phyloP scores from a whole-genome alignment of 2,888 invertebrate species.

The Cerastis rubricosa region DNA sequence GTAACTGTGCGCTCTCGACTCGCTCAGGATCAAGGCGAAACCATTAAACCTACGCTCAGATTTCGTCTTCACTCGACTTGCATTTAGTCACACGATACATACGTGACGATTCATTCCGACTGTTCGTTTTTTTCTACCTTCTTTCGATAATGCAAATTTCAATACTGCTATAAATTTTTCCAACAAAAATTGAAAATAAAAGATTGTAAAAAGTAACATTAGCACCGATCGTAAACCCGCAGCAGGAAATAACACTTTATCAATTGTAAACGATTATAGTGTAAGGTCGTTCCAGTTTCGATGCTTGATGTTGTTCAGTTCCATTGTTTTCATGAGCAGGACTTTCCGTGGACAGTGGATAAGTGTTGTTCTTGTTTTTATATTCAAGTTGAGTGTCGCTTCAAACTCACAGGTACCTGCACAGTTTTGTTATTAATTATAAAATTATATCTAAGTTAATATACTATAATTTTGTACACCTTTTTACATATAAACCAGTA shows the following conservation, averaged over 20 bases:
- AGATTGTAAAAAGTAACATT: constrained; percentile 45
- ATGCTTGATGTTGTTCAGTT: constrained; percentile 62
- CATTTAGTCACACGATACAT: constrained; percentile 74
- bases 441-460: no score
- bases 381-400: constrained; percentile 48
- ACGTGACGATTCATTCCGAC: constrained; percentile 59
- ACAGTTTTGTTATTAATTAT: constrained; percentile 1
- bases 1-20: constrained; percentile 80
- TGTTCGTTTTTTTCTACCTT: constrained; percentile 58
- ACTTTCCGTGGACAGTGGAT: constrained; percentile 62
- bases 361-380: constrained; percentile 58
- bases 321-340: constrained; percentile 72
- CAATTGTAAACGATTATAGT: constrained; percentile 57
- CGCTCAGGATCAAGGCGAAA: constrained; percentile 84
- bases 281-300: constrained; percentile 54
- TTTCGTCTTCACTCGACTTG: constrained; percentile 76
- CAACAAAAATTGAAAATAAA: constrained; percentile 38
- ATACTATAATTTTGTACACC: no score
- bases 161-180: constrained; percentile 42
- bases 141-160: constrained; percentile 48
- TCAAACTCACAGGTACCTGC: constrained; percentile 62
- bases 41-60: constrained; percentile 85
- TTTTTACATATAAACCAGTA: no score
- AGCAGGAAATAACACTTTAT: constrained; percentile 61
- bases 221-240: constrained; percentile 57